These are phyloP conservation scores for Gallirallus australis DNA, from an alignment of 2,797 vertebrate genomes.

Conservation along the genomic window DNA sequence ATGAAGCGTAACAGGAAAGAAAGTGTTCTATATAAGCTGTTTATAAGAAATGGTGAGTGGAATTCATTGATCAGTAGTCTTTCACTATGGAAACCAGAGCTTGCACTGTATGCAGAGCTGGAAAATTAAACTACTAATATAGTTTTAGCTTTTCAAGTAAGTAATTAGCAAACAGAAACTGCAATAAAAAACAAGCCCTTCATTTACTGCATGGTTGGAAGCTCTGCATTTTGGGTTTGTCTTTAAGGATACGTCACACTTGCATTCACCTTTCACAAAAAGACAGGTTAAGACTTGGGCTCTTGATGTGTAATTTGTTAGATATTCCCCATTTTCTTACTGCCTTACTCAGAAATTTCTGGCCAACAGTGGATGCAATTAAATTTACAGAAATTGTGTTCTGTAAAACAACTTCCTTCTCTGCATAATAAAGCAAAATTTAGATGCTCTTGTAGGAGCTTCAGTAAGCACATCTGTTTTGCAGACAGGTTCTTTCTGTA, in stretches of 20 bases:
- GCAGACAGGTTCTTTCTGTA: not conserved
- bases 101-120: not conserved
- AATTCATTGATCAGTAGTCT: not conserved
- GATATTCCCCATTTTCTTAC: not conserved
- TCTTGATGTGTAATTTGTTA: not conserved
- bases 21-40: not conserved
- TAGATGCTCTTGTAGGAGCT: not conserved
- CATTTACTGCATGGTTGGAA: not conserved
- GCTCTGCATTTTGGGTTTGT: not conserved
- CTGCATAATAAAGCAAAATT: not conserved
- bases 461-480: not conserved
- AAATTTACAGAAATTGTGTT: not conserved
- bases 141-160: not conserved
- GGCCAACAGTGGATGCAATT: not conserved
- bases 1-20: conserved; percentile 15
- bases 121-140: not conserved
- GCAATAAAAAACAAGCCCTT: not conserved
- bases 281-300: not conserved
- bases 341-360: not conserved
- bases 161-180: not conserved
- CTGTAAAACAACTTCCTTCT: not conserved
- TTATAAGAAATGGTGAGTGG: not conserved
- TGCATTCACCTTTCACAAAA: not conserved
- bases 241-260: not conserved
- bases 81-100: not conserved